phyloP scores from a whole-genome alignment of 2,113 vertebrate species.

The Anas platyrhynchos region DNA sequence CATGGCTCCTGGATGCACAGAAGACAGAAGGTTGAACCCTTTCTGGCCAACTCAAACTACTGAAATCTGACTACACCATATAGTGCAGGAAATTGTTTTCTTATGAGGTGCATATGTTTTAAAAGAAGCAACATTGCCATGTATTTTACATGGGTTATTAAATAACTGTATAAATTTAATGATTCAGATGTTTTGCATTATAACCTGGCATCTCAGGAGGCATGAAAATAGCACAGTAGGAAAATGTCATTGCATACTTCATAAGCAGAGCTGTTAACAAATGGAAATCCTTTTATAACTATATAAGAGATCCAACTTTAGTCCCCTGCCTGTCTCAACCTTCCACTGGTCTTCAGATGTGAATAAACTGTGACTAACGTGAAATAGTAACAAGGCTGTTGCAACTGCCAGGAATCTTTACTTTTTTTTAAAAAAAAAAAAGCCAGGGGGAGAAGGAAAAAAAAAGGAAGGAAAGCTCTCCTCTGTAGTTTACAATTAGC shows the following conservation, averaged over 20 bases:
- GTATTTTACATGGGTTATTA: conserved; percentile 62
- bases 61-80: conserved; percentile 41
- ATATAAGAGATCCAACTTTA: conserved; percentile 53
- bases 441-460: neutral
- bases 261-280: conserved; percentile 55
- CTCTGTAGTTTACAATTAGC: neutral
- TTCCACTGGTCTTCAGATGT: conserved; percentile 57
- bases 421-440: neutral
- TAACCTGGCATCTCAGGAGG: conserved; percentile 53
- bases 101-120: conserved; percentile 52
- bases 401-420: conserved; percentile 44
- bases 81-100: conserved; percentile 62
- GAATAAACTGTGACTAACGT: conserved; percentile 63
- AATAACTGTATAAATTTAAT: conserved; percentile 63
- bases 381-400: conserved; percentile 32
- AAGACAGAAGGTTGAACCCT: conserved; percentile 4
- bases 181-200: conserved; percentile 65
- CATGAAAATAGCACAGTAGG: conserved; percentile 42
- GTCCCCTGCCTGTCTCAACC: conserved; percentile 50
- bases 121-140: conserved; percentile 34
- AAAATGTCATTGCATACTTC: conserved; percentile 52
- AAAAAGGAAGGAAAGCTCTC: neutral
- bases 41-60: conserved; percentile 33
- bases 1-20: neutral
- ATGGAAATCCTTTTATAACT: conserved; percentile 69